A percentile compares a stretch with the other conserved stretches of the same genome.
Evolutionary conservation across 2,113 vertebrate genomes (phyloP).

Genomic region (Myiopsitta monachus): DNA sequence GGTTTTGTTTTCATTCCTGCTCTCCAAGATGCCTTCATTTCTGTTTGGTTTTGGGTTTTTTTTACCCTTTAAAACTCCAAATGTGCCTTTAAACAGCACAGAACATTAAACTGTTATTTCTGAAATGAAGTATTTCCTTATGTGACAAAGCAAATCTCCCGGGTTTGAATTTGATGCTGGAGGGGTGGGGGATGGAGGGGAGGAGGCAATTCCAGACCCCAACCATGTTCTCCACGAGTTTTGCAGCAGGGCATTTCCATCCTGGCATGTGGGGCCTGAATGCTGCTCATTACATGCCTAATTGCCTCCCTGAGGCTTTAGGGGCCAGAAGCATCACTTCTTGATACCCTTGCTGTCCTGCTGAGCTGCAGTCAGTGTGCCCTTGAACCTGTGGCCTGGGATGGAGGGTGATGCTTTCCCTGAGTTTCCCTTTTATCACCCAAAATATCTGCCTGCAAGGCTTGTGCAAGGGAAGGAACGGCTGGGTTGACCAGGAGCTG

Average conservation of each 20-base stretch:
- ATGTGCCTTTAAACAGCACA: not conserved
- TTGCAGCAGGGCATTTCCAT: not conserved
- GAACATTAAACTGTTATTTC: not conserved
- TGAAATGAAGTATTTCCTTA: not conserved
- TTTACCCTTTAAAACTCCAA: not conserved
- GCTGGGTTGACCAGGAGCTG: not conserved
- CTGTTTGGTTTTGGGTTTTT: not conserved
- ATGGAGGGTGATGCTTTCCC: not conserved
- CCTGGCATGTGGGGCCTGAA: not conserved
- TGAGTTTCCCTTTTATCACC: not conserved
- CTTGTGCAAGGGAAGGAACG: not conserved
- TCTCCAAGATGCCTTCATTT: not conserved
- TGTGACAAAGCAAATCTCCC: not conserved
- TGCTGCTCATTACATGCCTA: rapidly evolving
- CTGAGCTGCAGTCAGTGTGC: not conserved
- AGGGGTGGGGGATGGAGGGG: not conserved
- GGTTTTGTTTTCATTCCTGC: not conserved
- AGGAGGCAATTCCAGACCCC: not conserved
- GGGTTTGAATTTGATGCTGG: not conserved
- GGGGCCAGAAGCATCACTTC: not conserved
- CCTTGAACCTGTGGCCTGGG: not conserved
- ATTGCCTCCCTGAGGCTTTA: not conserved
- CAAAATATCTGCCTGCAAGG: not conserved
- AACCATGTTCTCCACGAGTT: not conserved
- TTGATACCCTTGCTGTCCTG: not conserved